Percentiles rank a stretch among this genome's conserved stretches.
Conservation (phyloP, 92 coral and sea anemone species). For the Siderastrea siderea region DNA sequence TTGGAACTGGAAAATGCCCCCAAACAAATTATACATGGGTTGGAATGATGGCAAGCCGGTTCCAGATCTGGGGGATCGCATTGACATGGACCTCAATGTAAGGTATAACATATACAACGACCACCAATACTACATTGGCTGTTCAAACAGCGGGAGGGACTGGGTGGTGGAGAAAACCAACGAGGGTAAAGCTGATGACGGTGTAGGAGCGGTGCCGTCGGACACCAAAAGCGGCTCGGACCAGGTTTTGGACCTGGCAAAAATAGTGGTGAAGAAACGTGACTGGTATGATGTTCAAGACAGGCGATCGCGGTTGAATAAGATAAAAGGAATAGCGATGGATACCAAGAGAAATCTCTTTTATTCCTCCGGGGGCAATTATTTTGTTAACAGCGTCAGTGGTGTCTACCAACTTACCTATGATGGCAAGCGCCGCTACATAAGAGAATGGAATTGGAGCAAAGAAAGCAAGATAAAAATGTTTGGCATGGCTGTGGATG, state of each 20-base stretch:
- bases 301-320: conserved; percentile 49
- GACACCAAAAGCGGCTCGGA: neutral
- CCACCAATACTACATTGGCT: conserved; percentile 41
- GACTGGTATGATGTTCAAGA: conserved; percentile 38
- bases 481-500: conserved; percentile 67
- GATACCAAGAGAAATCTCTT: conserved; percentile 62
- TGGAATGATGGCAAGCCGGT: conserved; percentile 29
- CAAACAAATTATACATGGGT: conserved; percentile 7
- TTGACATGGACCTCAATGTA: conserved; percentile 37
- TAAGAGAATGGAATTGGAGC: conserved; percentile 46
- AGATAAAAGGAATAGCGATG: conserved; percentile 64
- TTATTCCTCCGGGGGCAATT: conserved; percentile 27
- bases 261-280: conserved; percentile 19
- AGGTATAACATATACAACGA: neutral
- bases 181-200: neutral
- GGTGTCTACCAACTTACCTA: conserved; percentile 60
- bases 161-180: conserved; percentile 35
- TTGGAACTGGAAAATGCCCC: conserved; percentile 43
- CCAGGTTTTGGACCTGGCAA: conserved; percentile 33
- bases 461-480: conserved; percentile 36
- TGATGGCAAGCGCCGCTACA: conserved; percentile 60
- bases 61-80: conserved; percentile 21
- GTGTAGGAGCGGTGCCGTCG: conserved; percentile 60
- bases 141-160: conserved; percentile 25
- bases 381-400: conserved; percentile 19